Evolutionary conservation across 2,113 vertebrate genomes (phyloP), one percentile per base, ranked within the genome.

Genomic region (Callopanchax toddi): DNA sequence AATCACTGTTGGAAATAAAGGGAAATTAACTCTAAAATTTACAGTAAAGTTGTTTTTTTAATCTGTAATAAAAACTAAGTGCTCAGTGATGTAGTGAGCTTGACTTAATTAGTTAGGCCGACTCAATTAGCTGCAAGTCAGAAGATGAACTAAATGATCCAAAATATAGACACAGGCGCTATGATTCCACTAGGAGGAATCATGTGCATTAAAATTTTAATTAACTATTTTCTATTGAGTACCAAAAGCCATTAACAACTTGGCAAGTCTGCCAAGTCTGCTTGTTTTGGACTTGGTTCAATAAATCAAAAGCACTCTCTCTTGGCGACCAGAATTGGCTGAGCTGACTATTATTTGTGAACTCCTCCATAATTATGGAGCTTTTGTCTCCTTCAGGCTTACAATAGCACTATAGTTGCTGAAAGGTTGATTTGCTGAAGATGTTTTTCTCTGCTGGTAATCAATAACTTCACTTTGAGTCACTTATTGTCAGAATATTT

Each of bases 211-310:
- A 25, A 60, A 43, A 52, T 64, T 75, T 61, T 76, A 64, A 82
- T 71, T 21, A 74, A 63, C 57, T 63, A 44, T 57, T 71, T 70
- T 71, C 16, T 77, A 45, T 54, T 53, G 66, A 73, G 73, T 42
- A 60, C 61, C 49, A 71, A 68, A 76, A 81, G 43, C 66, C 59
- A 82, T 74, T 74, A 76, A 74, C 75, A 60, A 50, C 72, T 74
- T 76, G 74, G 60, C 77, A 76, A 55, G 44, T 51, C 50, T 55
- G 25, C 34, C 37, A 73, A 62, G 63, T 56, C 44, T 49, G 69
- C 37, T 53, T 72, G 55, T 74, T 83, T 74, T 44, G 46, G 43
- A 21, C 46, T 57, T 60, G 29, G 48, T 67, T 72, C 50, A 63
- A 46, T 82, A 59, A 71, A 76, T 76, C 23, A 74, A 37, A 78